Evolutionary conservation across 2,113 vertebrate genomes (phyloP).

Genomic region (Cygnus atratus): DNA sequence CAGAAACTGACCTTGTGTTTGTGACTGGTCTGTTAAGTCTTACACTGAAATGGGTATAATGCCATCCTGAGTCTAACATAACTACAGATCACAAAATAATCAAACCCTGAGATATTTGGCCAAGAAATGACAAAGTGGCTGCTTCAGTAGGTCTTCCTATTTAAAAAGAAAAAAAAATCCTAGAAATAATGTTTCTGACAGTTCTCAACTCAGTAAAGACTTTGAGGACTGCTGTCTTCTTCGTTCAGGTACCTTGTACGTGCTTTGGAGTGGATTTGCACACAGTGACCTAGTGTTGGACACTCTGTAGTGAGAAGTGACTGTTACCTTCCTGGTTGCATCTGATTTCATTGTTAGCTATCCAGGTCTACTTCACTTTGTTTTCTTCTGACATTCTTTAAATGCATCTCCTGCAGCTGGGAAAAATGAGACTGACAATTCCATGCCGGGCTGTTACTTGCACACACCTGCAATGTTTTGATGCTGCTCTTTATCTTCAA

Average conservation of each 20-base stretch:
- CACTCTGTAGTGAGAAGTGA: neutral
- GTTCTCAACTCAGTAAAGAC: neutral
- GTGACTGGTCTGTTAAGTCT: neutral
- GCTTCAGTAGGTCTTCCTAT: neutral
- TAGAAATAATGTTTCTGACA: neutral
- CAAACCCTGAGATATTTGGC: neutral
- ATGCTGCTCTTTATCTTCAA: constrained; percentile 96
- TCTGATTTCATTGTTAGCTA: neutral
- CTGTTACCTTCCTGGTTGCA: neutral
- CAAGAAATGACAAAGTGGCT: neutral
- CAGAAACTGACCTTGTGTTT: neutral
- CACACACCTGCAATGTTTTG: constrained; percentile 97
- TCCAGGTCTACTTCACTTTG: neutral
- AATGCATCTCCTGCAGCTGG: constrained; percentile 80
- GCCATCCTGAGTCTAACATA: neutral
- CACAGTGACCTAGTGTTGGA: neutral
- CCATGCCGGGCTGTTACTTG: constrained; percentile 96
- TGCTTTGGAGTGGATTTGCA: neutral
- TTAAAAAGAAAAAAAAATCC: neutral
- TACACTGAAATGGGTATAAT: neutral
- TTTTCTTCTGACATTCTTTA: neutral
- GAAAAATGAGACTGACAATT: constrained; percentile 96
- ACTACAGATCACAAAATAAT: neutral
- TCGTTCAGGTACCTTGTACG: neutral
- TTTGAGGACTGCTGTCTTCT: neutral